Percentiles rank a stretch among this genome's conserved stretches.
These are phyloP conservation scores for Trididemnum clinides DNA, from an alignment of 23 tunicate genomes.

Conservation along the genomic window DNA sequence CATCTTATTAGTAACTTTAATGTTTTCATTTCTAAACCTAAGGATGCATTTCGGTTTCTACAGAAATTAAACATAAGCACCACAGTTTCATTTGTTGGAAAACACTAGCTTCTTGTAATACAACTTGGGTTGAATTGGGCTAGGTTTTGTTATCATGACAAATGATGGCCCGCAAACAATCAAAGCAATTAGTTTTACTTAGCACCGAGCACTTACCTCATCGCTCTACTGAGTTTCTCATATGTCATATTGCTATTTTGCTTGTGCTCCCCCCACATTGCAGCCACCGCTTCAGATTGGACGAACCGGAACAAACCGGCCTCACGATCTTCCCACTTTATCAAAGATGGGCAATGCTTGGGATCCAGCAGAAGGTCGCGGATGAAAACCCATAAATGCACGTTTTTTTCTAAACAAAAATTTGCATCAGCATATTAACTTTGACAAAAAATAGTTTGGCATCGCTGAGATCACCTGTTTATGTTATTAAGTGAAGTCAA, in stretches of 20 bases:
- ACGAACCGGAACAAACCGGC: conserved; percentile 80
- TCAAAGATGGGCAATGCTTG: conserved; percentile 57
- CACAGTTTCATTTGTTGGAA: too few species aligned
- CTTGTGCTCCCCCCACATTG: conserved; percentile 88
- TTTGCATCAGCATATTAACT: neutral
- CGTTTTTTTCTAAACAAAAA: conserved; percentile 52
- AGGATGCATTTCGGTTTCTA: too few species aligned
- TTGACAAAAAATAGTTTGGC: neutral
- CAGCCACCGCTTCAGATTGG: conserved; percentile 73
- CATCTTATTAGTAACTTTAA: too few species aligned
- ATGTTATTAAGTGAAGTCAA: too few species aligned
- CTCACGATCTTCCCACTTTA: conserved; percentile 87
- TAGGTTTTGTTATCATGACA: too few species aligned
- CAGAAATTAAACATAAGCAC: too few species aligned
- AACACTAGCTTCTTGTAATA: too few species aligned
- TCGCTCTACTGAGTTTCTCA: conserved; percentile 84
- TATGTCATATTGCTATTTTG: conserved; percentile 89
- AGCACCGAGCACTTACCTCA: conserved; percentile 78
- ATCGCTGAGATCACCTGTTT: neutral
- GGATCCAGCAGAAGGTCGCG: conserved; percentile 88
- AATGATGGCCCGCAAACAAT: too few species aligned
- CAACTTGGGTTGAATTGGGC: too few species aligned
- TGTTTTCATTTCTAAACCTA: too few species aligned
- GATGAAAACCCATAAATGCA: conserved; percentile 82
- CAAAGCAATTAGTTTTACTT: too few species aligned